Percentiles rank a stretch among this genome's conserved stretches.
Conservation (phyloP, 2,797 vertebrate genomes). For the Sparus aurata region DNA sequence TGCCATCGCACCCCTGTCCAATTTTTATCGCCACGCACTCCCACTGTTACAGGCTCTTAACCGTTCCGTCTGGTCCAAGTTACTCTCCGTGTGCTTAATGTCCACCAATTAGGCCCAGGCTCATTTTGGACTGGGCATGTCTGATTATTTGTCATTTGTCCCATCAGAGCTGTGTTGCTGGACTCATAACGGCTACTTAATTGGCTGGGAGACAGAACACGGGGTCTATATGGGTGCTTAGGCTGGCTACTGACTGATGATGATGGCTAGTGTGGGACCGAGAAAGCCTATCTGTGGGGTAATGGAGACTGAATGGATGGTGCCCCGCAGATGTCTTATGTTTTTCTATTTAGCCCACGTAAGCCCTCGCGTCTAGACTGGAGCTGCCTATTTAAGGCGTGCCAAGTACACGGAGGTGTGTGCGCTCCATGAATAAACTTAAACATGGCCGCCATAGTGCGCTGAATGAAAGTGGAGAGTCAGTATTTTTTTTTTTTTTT, state of each 20-base stretch:
- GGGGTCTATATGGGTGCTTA: slow-evolving; percentile 74
- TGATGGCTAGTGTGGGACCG: slow-evolving; percentile 76
- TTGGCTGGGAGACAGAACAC: slow-evolving; percentile 74
- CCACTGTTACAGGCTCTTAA: slow-evolving; percentile 62
- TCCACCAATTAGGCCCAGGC: slow-evolving; percentile 72
- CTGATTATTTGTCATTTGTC: slow-evolving; percentile 78
- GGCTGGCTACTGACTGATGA: slow-evolving; percentile 74
- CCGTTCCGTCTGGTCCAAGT: slow-evolving; percentile 61
- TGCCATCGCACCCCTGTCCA: slow-evolving; percentile 43
- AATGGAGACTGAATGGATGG: slow-evolving; percentile 77
- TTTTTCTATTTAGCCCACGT: slow-evolving; percentile 65
- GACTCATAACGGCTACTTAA: slow-evolving; percentile 78
- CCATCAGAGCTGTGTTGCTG: slow-evolving; percentile 75
- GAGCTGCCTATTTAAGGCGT: slow-evolving; percentile 63
- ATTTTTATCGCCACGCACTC: slow-evolving; percentile 53
- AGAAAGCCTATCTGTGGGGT: slow-evolving; percentile 69
- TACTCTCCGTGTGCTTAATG: slow-evolving; percentile 66
- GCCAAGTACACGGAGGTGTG: slow-evolving; percentile 35
- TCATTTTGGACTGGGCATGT: slow-evolving; percentile 72
- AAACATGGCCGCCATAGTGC: slow-evolving; percentile 23
- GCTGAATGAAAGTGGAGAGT: slow-evolving; percentile 24
- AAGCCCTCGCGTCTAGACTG: slow-evolving; percentile 54
- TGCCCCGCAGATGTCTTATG: slow-evolving; percentile 70
- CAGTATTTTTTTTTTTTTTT: slow-evolving; percentile 17
- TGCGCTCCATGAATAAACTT: slow-evolving; percentile 49